Evolutionary conservation across 2,888 invertebrate species (phyloP), one percentile per base, ranked within the genome.

Genomic region (Sphaerophoria taeniata): DNA sequence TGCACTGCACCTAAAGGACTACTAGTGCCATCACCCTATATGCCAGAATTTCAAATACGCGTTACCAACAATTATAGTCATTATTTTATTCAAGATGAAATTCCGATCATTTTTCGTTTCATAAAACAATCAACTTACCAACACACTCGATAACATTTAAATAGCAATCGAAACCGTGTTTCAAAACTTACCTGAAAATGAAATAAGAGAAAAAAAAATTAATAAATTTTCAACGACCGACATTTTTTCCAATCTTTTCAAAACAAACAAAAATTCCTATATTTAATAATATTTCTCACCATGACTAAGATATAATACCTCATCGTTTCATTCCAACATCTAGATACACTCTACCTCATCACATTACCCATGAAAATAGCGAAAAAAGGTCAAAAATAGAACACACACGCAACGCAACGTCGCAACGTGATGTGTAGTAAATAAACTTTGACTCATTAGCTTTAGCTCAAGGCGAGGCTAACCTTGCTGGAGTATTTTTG

Each of bases 401-500:
- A 63, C 73, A 34, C 63, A 55, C 73, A 63, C 73, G 63, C 43
- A 65, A 67, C 51, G 39, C n/a, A n/a, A n/a, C n/a, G n/a, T n/a
- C n/a, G n/a, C n/a, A 63, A 67, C 53, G 39, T 53, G 67, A 67
- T 65, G 65, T 65, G 51, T 65, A n/a, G n/a, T 65, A 51, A 65
- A 67, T n/a, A 39, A 70, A 51, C 71, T 75, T 75, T 75, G 76
- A 81, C 63, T 73, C 78, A 83, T 74, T 43, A 53, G 45, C 43
- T 65, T 49, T 36, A 16, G 34, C 74, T 69, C 73, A 53, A 53
- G 51, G 67, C 58, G 65, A 45, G n/a, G 74, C 58, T 79, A 74
- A 74, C 83, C 83, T 79, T 83, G 74, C 69, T 79, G 78, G 78
- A 77, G 70, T 60, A 55, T 49, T 4, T 39, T 49, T 16, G 14